These are phyloP conservation scores for Argyresthia albistria DNA, from an alignment of 2,888 invertebrate genomes.

Conservation along the genomic window DNA sequence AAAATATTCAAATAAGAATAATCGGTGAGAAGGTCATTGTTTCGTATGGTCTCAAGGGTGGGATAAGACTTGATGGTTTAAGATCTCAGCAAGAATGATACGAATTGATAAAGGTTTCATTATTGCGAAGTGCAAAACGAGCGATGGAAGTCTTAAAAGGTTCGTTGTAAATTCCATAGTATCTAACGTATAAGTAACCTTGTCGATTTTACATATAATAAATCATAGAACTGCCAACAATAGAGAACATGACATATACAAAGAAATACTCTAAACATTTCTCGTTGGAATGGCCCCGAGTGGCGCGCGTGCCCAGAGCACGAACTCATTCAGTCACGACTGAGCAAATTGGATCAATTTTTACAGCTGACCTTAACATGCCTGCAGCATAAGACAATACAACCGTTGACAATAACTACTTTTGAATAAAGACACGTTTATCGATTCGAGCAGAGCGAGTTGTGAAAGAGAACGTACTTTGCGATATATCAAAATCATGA, in stretches of 20 bases:
- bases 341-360: constrained; percentile 44
- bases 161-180: neutral
- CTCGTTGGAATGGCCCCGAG: constrained; percentile 39
- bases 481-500: neutral
- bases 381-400: constrained; percentile 12
- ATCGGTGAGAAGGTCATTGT: constrained; percentile 36
- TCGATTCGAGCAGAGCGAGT: neutral
- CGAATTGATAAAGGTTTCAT: neutral
- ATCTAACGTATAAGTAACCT: constrained; percentile 28
- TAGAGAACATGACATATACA: constrained; percentile 45
- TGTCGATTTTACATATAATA: constrained; percentile 42
- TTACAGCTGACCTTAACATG: constrained; percentile 42
- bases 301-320: constrained; percentile 54
- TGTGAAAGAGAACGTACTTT: neutral
- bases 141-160: neutral
- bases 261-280: constrained; percentile 47
- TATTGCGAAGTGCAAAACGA: neutral
- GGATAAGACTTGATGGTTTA: constrained; percentile 23
- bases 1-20: constrained; percentile 12
- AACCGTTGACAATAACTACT: constrained; percentile 15
- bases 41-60: constrained; percentile 32
- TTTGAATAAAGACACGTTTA: neutral
- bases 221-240: constrained; percentile 58
- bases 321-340: constrained; percentile 53
- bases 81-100: neutral